A percentile compares a stretch with the other conserved stretches of the same genome.
Conservation (phyloP, 2,888 invertebrate genomes). For the Falcaria lacertinaria region DNA sequence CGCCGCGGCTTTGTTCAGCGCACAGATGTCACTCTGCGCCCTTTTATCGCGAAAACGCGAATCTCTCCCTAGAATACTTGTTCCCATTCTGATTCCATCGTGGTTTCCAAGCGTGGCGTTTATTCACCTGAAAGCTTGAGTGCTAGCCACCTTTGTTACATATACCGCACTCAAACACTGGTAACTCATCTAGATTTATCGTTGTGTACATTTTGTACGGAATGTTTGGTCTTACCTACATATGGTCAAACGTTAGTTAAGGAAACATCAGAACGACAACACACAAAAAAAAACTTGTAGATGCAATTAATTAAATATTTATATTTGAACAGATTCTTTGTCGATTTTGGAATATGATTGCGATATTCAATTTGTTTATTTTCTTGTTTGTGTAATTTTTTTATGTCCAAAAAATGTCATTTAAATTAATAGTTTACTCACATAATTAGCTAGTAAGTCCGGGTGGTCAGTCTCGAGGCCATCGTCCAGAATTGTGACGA, state of each 20-base stretch:
- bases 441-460: conserved; percentile 94
- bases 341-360: too few species aligned
- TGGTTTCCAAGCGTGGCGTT: conserved; percentile 15
- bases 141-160: background rate
- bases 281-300: too few species aligned
- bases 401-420: too few species aligned
- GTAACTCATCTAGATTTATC: too few species aligned
- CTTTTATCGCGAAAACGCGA: conserved; percentile 29
- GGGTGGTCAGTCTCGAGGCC: conserved; percentile 98
- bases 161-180: background rate
- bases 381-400: too few species aligned
- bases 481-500: conserved; percentile 98
- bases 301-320: too few species aligned
- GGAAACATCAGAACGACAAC: too few species aligned
- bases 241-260: too few species aligned
- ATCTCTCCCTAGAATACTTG: conserved; percentile 25
- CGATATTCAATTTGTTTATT: too few species aligned
- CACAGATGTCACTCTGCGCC: conserved; percentile 44
- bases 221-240: too few species aligned
- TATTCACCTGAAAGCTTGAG: conserved; percentile 14
- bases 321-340: too few species aligned
- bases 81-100: conserved; percentile 32
- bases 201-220: too few species aligned
- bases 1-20: conserved; percentile 47
- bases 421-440: conserved; percentile 86